Evolutionary conservation across 1,140 invertebrate genomes (phyloP).

Genomic region (Myzus persicae): DNA sequence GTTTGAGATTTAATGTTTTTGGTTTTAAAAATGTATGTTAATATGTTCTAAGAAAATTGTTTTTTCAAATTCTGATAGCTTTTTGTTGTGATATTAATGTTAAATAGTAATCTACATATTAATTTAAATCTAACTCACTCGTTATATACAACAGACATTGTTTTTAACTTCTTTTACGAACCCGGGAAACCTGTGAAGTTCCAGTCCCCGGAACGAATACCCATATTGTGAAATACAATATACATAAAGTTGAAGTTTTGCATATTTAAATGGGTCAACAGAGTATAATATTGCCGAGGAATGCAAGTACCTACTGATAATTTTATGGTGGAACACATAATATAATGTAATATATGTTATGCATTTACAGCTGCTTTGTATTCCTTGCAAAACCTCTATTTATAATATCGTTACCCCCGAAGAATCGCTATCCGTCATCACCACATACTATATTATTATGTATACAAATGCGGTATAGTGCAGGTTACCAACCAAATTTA

Average conservation of each 20-base stretch:
- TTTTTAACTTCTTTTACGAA: neutral
- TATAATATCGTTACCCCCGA: neutral
- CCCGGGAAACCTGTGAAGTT: no score
- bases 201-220: no score
- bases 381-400: neutral
- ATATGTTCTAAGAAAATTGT: neutral
- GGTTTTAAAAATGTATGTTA: neutral
- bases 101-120: neutral
- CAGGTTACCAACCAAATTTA: neutral
- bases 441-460: no score
- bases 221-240: neutral
- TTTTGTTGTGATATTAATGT: neutral
- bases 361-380: neutral
- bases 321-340: neutral
- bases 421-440: neutral
- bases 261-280: neutral
- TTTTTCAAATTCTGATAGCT: neutral
- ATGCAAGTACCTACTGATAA: neutral
- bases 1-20: neutral
- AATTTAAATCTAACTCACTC: neutral
- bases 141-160: neutral
- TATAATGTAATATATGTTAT: neutral
- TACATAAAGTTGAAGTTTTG: neutral
- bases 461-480: no score
- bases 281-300: neutral